These are phyloP conservation scores for Atta colombica DNA, from an alignment of 1,140 invertebrate genomes.

Conservation along the genomic window DNA sequence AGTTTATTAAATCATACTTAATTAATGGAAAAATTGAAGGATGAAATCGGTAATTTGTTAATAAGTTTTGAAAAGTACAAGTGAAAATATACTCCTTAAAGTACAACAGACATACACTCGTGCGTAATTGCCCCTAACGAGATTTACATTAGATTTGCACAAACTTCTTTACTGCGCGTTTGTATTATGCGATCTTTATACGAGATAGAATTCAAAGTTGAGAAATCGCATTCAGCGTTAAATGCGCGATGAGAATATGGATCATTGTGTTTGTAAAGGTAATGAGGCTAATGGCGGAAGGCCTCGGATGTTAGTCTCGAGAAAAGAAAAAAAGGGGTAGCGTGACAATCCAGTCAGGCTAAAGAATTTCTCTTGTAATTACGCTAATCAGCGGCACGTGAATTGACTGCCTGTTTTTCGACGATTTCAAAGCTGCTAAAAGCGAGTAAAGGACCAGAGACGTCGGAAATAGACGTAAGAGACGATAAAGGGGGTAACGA, in stretches of 20 bases:
- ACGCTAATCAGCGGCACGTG: constrained; percentile 86
- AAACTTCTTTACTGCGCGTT: background rate
- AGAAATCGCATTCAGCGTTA: constrained; percentile 35
- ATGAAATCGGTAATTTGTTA: background rate
- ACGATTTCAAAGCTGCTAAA: constrained; percentile 69
- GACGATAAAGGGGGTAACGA: constrained; percentile 24
- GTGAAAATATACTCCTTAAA: background rate
- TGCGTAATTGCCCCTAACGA: constrained; percentile 45
- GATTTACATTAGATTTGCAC: constrained; percentile 32
- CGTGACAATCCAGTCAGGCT: constrained; percentile 14
- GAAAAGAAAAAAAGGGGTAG: background rate
- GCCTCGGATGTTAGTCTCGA: constrained; percentile 30
- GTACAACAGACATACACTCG: background rate
- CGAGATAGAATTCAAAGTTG: constrained; percentile 33
- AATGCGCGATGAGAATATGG: constrained; percentile 28
- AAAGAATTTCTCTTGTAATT: constrained; percentile 81
- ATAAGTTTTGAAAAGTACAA: background rate
- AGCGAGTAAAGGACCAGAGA: constrained; percentile 56
- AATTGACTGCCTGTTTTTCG: constrained; percentile 73
- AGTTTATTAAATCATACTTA: background rate
- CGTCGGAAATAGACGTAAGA: constrained; percentile 73
- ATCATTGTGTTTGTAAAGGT: constrained; percentile 24
- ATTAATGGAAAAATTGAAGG: background rate
- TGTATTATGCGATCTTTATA: constrained; percentile 21
- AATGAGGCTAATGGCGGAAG: constrained; percentile 47